phyloP scores from a whole-genome alignment of 2,113 vertebrate genomes.

The Nibea coibor region DNA sequence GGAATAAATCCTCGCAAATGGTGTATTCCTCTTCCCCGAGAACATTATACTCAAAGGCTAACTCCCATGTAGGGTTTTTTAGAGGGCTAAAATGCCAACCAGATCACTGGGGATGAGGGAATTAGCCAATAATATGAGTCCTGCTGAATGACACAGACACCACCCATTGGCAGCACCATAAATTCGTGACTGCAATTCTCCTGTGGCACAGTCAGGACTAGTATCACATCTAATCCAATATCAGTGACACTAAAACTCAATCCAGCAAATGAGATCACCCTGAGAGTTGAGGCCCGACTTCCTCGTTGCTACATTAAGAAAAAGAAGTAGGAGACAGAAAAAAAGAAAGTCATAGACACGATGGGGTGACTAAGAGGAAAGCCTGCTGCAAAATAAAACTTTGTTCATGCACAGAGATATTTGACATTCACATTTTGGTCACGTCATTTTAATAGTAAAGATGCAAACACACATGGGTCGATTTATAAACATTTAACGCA shows the following conservation, averaged over 20 bases:
- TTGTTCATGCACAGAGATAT: constrained; percentile 15
- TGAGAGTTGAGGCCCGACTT: constrained; percentile 49
- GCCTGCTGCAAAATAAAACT: constrained; percentile 32
- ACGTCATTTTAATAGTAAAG: constrained; percentile 28
- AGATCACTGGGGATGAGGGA: constrained; percentile 66
- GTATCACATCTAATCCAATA: constrained; percentile 71
- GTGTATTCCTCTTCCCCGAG: constrained; percentile 63
- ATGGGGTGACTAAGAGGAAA: constrained; percentile 35
- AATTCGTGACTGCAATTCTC: constrained; percentile 58
- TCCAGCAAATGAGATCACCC: constrained; percentile 70
- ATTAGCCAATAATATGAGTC: constrained; percentile 71
- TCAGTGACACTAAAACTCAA: constrained; percentile 65
- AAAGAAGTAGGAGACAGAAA: constrained; percentile 17
- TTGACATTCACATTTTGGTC: constrained; percentile 55
- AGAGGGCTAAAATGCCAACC: constrained; percentile 64
- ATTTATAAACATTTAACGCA: constrained; percentile 57
- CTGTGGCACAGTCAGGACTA: constrained; percentile 54
- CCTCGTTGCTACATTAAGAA: constrained; percentile 37
- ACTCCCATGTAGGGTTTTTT: constrained; percentile 56
- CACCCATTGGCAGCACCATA: constrained; percentile 66
- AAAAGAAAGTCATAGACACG: constrained; percentile 17
- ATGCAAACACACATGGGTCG: constrained; percentile 55
- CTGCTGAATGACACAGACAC: constrained; percentile 74
- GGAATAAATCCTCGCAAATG: constrained; percentile 70
- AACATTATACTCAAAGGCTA: constrained; percentile 69